Evolutionary conservation across 2,888 invertebrate genomes (phyloP).

Genomic region (Pycnomerus fuliginosus): DNA sequence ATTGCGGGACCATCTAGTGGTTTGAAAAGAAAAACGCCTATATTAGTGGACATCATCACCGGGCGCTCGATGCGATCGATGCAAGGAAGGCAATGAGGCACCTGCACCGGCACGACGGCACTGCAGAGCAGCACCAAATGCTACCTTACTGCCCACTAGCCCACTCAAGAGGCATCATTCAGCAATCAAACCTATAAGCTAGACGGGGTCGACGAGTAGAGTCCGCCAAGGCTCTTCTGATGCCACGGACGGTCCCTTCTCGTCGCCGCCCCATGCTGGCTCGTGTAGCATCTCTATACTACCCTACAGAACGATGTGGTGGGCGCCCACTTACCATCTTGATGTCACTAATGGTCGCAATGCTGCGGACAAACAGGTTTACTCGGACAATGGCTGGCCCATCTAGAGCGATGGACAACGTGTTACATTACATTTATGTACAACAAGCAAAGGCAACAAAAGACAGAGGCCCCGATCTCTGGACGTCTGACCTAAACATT

Average conservation of each 20-base stretch:
- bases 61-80: conserved; percentile 30
- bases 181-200: conserved; percentile 51
- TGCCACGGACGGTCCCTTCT: conserved; percentile 12
- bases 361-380: conserved; percentile 97
- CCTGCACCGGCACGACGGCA: conserved; percentile 43
- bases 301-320: conserved; percentile 39
- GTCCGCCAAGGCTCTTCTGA: neutral
- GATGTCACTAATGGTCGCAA: conserved; percentile 97
- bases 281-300: conserved; percentile 30
- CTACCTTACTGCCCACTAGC: conserved; percentile 28
- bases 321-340: conserved; percentile 86
- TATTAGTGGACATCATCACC: conserved; percentile 45
- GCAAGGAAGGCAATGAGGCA: conserved; percentile 45
- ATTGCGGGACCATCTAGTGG: conserved; percentile 87
- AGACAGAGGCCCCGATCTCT: conserved; percentile 27
- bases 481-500: conserved; percentile 22
- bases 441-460: conserved; percentile 44
- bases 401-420: conserved; percentile 64
- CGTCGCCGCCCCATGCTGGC: conserved; percentile 48
- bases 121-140: conserved; percentile 24
- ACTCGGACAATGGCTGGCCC: conserved; percentile 96
- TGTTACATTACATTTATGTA: conserved; percentile 48
- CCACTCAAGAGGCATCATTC: conserved; percentile 38
- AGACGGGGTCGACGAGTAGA: conserved; percentile 37
- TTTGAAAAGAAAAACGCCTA: conserved; percentile 48